Base-by-base conservation (phyloP, 2,797 vertebrate genomes). In the Salarias fasciatus region DNA sequence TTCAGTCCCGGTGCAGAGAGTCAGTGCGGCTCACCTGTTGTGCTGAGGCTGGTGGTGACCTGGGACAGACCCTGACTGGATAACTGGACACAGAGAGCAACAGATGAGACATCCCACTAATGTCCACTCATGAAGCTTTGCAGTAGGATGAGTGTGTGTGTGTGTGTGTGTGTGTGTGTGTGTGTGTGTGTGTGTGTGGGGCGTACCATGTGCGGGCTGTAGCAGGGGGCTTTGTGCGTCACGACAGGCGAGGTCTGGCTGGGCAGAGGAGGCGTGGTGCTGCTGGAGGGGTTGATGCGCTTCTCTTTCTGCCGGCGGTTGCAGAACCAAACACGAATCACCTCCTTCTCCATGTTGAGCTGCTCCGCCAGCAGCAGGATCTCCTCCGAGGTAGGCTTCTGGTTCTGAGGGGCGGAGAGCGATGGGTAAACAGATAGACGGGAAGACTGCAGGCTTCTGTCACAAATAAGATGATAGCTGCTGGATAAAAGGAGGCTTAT, bases 331-430 rank as follows among this genome's bases (percentile, higher is more conserved):
- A 97, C 95, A 1, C 95, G 95, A 66, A 97, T 96, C 85, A 97
- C 95, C 87, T 97, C 95, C 87, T 97, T 97, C 88, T 97, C 95
- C 95, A 97, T 96, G 91, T 92, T 96, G 86, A 97, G 93, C 91
- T 97, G 95, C 85, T 95, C 95, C 0, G 95, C 94, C 73, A 97
- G 94, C 86, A 95, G 91, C 80, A 96, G 91, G 88, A 97, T 96
- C 92, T 96, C 95, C 90, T 96, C 95, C 80, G 95, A 97, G 91
- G 94, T 96, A 85, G 95, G 95, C 94, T 97, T 97, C 92, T 95
- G 95, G 93, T 96, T 97, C 95, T 97, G 85, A 11, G 57, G 48
- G 24, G 67, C n/a, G 12, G 28, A 24, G 30, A 15, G 14, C 1
- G 28, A n/a, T 15, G 6, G 61, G 6, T 4, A 30, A 48, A n/a